A percentile compares a stretch with the other conserved stretches of the same genome.
Conservation (phyloP, 2,797 vertebrate species). For the Myiotriccus ornatus region DNA sequence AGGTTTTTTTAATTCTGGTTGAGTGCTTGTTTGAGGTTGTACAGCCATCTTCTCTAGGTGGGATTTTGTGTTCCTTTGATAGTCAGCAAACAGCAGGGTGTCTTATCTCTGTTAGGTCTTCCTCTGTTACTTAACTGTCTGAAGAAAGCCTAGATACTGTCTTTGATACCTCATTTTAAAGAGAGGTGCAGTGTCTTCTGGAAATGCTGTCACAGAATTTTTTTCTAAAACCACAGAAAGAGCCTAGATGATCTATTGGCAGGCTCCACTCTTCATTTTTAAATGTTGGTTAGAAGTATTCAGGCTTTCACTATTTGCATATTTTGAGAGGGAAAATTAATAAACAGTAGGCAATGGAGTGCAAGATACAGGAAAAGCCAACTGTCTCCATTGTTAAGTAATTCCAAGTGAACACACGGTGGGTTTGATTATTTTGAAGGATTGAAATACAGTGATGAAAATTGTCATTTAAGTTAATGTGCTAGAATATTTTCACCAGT, state of each 20-base stretch:
- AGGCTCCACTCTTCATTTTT: neutral
- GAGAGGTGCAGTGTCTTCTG: neutral
- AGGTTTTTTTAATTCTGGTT: neutral
- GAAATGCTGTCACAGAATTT: neutral
- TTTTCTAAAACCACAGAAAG: neutral
- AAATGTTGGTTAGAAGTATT: neutral
- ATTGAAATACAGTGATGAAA: neutral
- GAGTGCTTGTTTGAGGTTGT: conserved; percentile 27
- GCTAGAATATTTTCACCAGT: neutral
- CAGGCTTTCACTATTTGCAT: neutral
- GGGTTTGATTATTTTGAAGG: neutral
- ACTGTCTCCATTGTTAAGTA: neutral
- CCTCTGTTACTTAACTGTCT: neutral
- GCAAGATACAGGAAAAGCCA: neutral
- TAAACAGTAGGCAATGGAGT: neutral
- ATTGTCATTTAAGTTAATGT: neutral
- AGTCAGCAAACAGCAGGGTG: neutral
- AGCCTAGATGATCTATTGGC: neutral
- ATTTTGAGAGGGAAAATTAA: neutral
- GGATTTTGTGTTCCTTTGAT: neutral
- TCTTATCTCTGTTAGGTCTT: neutral
- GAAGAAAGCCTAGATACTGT: neutral
- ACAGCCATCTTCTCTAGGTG: neutral
- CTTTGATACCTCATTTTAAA: conserved; percentile 5
- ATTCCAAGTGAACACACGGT: neutral